phyloP scores from a whole-genome alignment of 92 coral and sea anemone genomes.

The Phenganax marumi region DNA sequence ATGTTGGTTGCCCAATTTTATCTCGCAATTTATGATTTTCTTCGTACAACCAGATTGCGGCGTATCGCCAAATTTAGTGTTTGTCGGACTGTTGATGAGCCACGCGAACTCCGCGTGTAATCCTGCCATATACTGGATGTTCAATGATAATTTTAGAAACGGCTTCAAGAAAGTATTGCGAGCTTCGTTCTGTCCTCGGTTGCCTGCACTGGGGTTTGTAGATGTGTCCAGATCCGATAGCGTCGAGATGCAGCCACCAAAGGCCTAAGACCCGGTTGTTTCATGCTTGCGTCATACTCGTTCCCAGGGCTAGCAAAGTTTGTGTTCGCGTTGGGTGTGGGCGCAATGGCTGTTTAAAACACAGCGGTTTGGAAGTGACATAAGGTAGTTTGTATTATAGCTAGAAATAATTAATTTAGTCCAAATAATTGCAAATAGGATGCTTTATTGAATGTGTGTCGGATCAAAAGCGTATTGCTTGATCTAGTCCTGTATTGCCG shows the following conservation, averaged over 20 bases:
- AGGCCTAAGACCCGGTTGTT: neutral
- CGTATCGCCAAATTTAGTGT: slow-evolving; percentile 18
- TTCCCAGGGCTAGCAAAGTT: no score
- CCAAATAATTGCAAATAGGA: no score
- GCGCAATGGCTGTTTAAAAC: no score
- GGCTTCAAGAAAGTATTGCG: slow-evolving; percentile 8
- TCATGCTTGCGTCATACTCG: no score
- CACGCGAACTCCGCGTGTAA: slow-evolving; percentile 33
- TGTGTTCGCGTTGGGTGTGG: neutral
- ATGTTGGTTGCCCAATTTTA: slow-evolving; percentile 39
- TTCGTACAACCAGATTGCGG: slow-evolving; percentile 31
- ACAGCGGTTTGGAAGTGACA: no score
- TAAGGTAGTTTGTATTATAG: no score
- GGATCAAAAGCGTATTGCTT: no score
- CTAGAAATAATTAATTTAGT: no score
- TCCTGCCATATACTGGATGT: slow-evolving; percentile 29
- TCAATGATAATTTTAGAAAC: slow-evolving; percentile 21
- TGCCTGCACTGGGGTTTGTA: neutral
- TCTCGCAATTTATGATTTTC: slow-evolving; percentile 24
- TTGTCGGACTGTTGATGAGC: slow-evolving; percentile 24
- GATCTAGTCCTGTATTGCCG: no score
- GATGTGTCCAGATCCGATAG: neutral
- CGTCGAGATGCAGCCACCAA: slow-evolving; percentile 1
- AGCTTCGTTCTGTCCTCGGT: slow-evolving; percentile 28
- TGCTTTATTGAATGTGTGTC: no score